Evolutionary conservation across 2,797 vertebrate genomes (phyloP).

Genomic region (Acridotheres tristis): DNA sequence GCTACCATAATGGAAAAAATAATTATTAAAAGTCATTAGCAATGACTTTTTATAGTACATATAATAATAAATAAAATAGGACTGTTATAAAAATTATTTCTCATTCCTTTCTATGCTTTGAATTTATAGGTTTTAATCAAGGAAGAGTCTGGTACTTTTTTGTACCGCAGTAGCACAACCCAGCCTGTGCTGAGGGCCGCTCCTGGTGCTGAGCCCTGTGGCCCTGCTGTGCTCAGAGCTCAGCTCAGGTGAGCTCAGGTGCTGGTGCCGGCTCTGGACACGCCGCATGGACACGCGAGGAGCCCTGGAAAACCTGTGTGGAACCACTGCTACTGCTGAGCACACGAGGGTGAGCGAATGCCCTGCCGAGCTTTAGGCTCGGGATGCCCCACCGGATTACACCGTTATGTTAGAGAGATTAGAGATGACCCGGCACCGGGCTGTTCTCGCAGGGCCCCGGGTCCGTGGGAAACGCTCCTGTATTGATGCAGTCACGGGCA

Average conservation of each 20-base stretch:
- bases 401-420: background rate
- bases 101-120: background rate
- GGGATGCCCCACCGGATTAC: accelerated
- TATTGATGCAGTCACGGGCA: background rate
- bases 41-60: background rate
- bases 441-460: background rate
- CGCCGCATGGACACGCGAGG: background rate
- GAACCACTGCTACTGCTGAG: background rate
- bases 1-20: background rate
- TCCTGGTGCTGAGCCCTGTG: background rate
- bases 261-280: background rate
- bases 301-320: accelerated
- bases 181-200: accelerated
- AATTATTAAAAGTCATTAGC: background rate
- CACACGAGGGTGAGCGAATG: background rate
- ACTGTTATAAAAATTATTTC: background rate
- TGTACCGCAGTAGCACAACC: no score
- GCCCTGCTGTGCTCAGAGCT: background rate
- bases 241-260: background rate
- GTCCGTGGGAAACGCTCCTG: background rate
- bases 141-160: background rate
- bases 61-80: background rate
- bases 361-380: accelerated
- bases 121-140: background rate
- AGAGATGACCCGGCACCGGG: accelerated